Evolutionary conservation across 92 coral and sea anemone genomes (phyloP).

Genomic region (Zoanthus solanderi): DNA sequence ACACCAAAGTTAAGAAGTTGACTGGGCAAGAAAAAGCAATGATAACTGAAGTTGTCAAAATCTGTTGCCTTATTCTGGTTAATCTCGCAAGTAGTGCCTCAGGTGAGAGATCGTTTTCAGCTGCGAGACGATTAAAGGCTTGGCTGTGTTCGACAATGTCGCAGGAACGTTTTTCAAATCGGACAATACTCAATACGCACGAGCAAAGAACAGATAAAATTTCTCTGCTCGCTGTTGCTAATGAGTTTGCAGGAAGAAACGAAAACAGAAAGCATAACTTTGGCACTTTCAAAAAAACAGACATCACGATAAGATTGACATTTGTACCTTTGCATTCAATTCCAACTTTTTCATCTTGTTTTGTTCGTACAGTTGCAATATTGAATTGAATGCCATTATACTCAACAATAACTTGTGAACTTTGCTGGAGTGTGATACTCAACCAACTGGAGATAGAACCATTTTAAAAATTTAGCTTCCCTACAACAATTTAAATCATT

Average conservation of each 20-base stretch:
- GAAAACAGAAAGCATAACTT: conserved; percentile 46
- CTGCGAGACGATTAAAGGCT: conserved; percentile 77
- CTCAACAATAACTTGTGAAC: conserved; percentile 3
- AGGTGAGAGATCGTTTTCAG: too few relatives aligned
- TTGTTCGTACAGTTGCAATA: too few relatives aligned
- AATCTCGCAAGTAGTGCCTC: conserved; percentile 82
- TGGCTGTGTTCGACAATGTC: too few relatives aligned
- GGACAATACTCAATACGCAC: too few relatives aligned
- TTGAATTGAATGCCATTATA: too few relatives aligned
- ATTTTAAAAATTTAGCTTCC: not conserved
- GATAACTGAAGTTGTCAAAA: conserved; percentile 75
- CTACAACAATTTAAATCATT: not conserved
- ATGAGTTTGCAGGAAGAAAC: too few relatives aligned
- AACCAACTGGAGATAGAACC: too few relatives aligned
- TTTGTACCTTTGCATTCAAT: too few relatives aligned
- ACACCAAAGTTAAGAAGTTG: conserved; percentile 57
- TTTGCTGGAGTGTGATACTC: not conserved
- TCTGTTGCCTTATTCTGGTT: conserved; percentile 77
- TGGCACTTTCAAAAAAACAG: too few relatives aligned
- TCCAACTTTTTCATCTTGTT: conserved; percentile 37
- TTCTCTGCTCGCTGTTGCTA: conserved; percentile 62
- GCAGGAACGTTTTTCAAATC: too few relatives aligned
- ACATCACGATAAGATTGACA: too few relatives aligned
- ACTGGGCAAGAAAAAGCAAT: conserved; percentile 66
- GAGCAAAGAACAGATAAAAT: too few relatives aligned